Conservation (phyloP, 2,113 vertebrate species). For the Sinocyclocheilus rhinocerous region DNA sequence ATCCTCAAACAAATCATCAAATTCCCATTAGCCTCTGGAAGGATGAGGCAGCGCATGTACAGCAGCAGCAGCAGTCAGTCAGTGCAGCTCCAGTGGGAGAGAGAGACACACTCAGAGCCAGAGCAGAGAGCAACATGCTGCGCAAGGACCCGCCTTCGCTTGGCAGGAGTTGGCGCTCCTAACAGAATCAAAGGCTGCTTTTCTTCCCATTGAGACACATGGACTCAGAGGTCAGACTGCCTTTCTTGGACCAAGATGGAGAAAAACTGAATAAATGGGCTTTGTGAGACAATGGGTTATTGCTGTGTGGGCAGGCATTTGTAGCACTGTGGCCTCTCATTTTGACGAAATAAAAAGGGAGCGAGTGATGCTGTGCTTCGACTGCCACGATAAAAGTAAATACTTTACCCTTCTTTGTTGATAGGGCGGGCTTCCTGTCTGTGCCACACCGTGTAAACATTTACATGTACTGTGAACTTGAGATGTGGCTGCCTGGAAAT, state of each 20-base stretch:
- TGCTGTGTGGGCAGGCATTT: slow-evolving; percentile 61
- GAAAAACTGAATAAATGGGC: slow-evolving; percentile 64
- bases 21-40: slow-evolving; percentile 48
- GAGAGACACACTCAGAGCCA: slow-evolving; percentile 34
- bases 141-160: slow-evolving; percentile 51
- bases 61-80: slow-evolving; percentile 12
- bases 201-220: slow-evolving; percentile 69
- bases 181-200: slow-evolving; percentile 70
- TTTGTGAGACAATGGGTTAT: slow-evolving; percentile 63
- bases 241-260: slow-evolving; percentile 64
- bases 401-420: slow-evolving; percentile 30
- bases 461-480: slow-evolving; percentile 48
- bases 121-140: slow-evolving; percentile 38
- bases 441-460: slow-evolving; percentile 46
- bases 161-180: slow-evolving; percentile 62
- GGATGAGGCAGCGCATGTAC: neutral
- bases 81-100: neutral
- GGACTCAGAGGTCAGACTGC: slow-evolving; percentile 62
- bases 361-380: slow-evolving; percentile 11
- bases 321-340: slow-evolving; percentile 59
- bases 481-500: slow-evolving; percentile 16
- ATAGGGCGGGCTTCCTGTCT: slow-evolving; percentile 4
- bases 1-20: slow-evolving; percentile 17
- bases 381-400: slow-evolving; percentile 15
- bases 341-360: slow-evolving; percentile 52